Conservation (phyloP, 2,888 invertebrate genomes). For the Drosophila seclusa region DNA sequence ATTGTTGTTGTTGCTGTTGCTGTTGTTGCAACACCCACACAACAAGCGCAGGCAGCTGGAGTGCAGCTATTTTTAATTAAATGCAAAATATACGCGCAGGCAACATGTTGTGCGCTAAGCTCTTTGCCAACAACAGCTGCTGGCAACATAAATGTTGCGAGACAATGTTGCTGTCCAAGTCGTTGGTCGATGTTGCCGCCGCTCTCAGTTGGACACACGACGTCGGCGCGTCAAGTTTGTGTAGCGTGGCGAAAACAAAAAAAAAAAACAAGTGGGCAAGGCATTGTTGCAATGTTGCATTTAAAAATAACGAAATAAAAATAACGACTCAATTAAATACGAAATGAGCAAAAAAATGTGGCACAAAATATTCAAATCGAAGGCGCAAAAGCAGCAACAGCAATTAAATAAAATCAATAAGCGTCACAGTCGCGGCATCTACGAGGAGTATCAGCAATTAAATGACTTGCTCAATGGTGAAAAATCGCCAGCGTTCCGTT, state of each 20-base stretch:
- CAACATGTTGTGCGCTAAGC: slow-evolving; percentile 60
- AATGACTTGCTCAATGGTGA: slow-evolving; percentile 65
- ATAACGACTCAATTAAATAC: slow-evolving; percentile 12
- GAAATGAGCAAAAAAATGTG: slow-evolving; percentile 85
- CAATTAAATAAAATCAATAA: slow-evolving; percentile 71
- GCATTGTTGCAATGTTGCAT: slow-evolving; percentile 28
- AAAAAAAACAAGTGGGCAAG: not conserved
- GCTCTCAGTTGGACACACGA: slow-evolving; percentile 56
- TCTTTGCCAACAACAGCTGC: slow-evolving; percentile 17
- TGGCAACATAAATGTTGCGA: slow-evolving; percentile 52
- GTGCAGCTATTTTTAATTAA: slow-evolving; percentile 75
- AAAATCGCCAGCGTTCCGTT: slow-evolving; percentile 49
- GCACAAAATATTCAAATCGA: slow-evolving; percentile 84
- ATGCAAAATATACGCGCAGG: slow-evolving; percentile 65
- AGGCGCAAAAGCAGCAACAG: slow-evolving; percentile 78
- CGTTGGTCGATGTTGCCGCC: slow-evolving; percentile 36
- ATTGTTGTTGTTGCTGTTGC: slow-evolving; percentile 26
- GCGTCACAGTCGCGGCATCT: slow-evolving; percentile 80
- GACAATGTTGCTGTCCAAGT: slow-evolving; percentile 1
- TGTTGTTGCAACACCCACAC: slow-evolving; percentile 64
- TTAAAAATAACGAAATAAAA: slow-evolving; percentile 49
- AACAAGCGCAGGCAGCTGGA: slow-evolving; percentile 61
- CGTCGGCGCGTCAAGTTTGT: slow-evolving; percentile 68
- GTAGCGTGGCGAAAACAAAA: slow-evolving; percentile 7
- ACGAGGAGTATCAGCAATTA: slow-evolving; percentile 82